Evolutionary conservation across 2,888 invertebrate species (phyloP), one percentile per base, ranked within the genome.

Genomic region (Dasypogon diadema): DNA sequence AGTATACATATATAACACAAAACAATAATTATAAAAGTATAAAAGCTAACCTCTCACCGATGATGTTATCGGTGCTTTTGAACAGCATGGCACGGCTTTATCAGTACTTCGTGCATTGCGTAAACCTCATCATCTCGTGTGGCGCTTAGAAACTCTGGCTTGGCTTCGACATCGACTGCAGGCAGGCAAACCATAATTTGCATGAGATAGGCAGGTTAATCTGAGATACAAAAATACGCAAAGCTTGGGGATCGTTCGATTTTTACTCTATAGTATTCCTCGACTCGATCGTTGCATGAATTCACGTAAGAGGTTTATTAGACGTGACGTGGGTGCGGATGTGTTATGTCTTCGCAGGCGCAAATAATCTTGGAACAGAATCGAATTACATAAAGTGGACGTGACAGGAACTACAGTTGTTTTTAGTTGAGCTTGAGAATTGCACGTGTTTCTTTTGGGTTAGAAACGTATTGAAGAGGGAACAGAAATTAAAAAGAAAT

Each of bases 1-100:
- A 30, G 8, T 30, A n/a, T n/a, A n/a, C n/a, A n/a, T n/a, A n/a
- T n/a, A n/a, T n/a, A n/a, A n/a, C n/a, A n/a, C n/a, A n/a, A n/a
- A 30, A 58, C 16, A 16, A 26, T 34, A 58, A 58, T 58, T 58
- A 58, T 58, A 58, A 58, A 58, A 58, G 30, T 58, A 58, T 58
- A 58, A 58, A 58, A 26, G 58, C 34, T 58, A 58, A 58, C 58
- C 58, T 58, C 26, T 34, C 8, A 10, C 58, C 3, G 58, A 58
- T 14, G 34, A 58, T 58, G 58, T 58, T 58, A 58, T 34, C 58
- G 16, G 16, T 8, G 58, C 10, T 30, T 30, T 30, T 16, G 58
- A 26, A 8, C 58, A 58, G 58, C 58, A 58, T 34, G 30, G 30
- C 58, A 30, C 58, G 34, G 26, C 8, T 14, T 34, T 58, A 58